Evolutionary conservation across 2,797 vertebrate genomes (phyloP).

Genomic region (Megalops cyprinoides): DNA sequence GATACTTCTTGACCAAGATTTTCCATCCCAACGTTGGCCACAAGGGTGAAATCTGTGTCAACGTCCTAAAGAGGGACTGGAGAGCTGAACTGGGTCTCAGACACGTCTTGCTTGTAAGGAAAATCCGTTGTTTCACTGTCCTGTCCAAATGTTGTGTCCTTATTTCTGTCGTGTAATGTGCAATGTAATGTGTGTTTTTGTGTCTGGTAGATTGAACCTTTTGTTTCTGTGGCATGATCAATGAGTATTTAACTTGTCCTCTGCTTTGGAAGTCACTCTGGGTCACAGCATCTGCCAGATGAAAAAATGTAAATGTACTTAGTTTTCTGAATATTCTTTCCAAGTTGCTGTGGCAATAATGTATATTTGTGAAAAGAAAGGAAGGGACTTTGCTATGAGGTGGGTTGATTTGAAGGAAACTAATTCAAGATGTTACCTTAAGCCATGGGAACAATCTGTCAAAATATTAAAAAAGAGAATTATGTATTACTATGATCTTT

Average conservation of each 20-base stretch:
- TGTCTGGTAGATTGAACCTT: background rate
- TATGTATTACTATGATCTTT: too few relatives aligned
- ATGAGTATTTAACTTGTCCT: background rate
- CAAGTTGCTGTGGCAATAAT: background rate
- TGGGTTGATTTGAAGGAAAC: background rate
- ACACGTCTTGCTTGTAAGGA: constrained; percentile 86
- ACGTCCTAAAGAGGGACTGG: constrained; percentile 92
- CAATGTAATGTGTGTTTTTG: background rate
- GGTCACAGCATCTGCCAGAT: too few relatives aligned
- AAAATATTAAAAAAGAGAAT: too few relatives aligned
- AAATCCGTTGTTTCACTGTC: background rate
- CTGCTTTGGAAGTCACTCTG: too few relatives aligned
- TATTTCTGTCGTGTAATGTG: background rate
- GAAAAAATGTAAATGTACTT: too few relatives aligned
- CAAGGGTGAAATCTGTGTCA: constrained; percentile 94
- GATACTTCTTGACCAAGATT: constrained; percentile 94
- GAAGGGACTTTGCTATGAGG: background rate
- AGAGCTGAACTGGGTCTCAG: constrained; percentile 88
- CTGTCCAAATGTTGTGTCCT: background rate
- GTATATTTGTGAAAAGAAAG: background rate
- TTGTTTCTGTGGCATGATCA: background rate
- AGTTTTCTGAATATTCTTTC: background rate
- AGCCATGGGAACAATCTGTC: background rate
- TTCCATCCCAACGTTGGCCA: constrained; percentile 93
- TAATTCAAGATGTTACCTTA: background rate